Evolutionary conservation across 1,140 invertebrate genomes (phyloP), one percentile per base, ranked within the genome.

Genomic region (Lepeophtheirus salmonis): DNA sequence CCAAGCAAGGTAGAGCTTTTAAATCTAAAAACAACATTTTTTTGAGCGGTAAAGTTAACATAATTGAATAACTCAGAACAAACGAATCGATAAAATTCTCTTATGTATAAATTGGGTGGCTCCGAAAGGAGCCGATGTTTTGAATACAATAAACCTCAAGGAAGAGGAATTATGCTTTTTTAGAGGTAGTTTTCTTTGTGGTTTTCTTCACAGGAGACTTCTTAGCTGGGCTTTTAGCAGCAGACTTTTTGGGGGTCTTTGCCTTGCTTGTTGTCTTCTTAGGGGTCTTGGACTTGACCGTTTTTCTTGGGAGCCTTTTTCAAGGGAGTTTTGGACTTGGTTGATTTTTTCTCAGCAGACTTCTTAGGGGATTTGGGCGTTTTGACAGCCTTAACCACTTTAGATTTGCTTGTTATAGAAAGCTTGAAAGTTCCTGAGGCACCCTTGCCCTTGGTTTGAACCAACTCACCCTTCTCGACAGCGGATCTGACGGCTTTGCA

Each of bases 401-500:
- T 41, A 26, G 30, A 53, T 49, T 66, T 66, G 3, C 62, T 64
- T 1, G 63, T 63, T 0, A 64, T 63, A 1, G 66, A 61, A 6
- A 79, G 64, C 66, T 79, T 79, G 71, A 79, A 79, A 0, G 76
- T 77, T 20, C 78, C 78, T 25, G 74, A 73, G 0, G 77, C 78
- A 3, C 78, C 78, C 64, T 78, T 78, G 14, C 78, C 78, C 65
- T 79, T 80, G 25, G 76, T 75, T 69, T 79, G 78, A 2, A 78
- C 72, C 25, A 80, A 64, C 2, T 70, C 68, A 21, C 78, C 78
- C 18, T 70, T 72, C 0, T 69, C 70, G 17, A 80, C 77, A 58
- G 24, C 21, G 12, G 57, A 50, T 23, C 59, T 64, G 13, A 65
- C 23, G 20, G 77, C 76, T 48, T 67, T 68, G 66, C 77, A 79